Percentiles rank a stretch among this genome's conserved stretches.
These are phyloP conservation scores for Pteruthius melanotis DNA, from an alignment of 2,113 vertebrate species.

Conservation along the genomic window DNA sequence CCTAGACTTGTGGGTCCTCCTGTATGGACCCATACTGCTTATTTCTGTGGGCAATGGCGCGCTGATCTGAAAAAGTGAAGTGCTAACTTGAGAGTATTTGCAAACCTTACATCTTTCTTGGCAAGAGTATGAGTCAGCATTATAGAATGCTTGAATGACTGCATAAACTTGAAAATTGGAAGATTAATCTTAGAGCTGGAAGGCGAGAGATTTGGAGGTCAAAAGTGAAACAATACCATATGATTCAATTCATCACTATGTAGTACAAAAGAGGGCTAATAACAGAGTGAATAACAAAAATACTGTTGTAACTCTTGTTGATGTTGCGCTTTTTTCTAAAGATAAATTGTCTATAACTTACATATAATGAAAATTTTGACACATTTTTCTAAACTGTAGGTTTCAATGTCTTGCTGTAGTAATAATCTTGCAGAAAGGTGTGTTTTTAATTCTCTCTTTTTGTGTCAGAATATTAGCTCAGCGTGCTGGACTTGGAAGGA, in stretches of 20 bases:
- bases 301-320: not conserved
- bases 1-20: not conserved
- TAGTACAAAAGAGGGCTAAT: not conserved
- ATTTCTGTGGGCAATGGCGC: not conserved
- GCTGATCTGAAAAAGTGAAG: not conserved
- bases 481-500: not conserved
- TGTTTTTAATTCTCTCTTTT: not conserved
- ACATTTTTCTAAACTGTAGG: not conserved
- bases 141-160: not conserved
- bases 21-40: not conserved
- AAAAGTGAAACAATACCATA: not conserved
- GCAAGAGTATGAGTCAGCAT: not conserved
- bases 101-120: not conserved
- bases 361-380: not conserved
- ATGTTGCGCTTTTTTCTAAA: not conserved
- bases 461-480: not conserved
- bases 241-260: not conserved
- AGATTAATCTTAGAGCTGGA: not conserved
- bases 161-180: not conserved
- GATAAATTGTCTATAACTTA: not conserved
- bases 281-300: not conserved
- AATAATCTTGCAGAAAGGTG: not conserved
- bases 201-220: not conserved
- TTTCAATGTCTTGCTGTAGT: not conserved
- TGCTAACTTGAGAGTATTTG: not conserved